These are phyloP conservation scores for Luscinia megarhynchos DNA, from an alignment of 2,797 vertebrate genomes.

Conservation along the genomic window DNA sequence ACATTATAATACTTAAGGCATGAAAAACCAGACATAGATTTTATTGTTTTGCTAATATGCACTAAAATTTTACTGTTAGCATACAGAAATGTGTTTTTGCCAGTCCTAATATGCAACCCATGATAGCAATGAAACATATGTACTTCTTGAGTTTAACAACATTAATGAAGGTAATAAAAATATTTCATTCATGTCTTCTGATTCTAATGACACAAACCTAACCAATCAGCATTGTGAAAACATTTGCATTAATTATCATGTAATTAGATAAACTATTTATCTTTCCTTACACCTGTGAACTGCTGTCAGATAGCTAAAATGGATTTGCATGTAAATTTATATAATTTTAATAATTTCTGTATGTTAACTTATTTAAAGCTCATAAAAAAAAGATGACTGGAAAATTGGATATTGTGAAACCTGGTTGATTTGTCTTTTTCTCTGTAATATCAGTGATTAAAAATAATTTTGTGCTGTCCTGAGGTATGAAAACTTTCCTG, in stretches of 20 bases:
- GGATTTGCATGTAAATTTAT: slow-evolving; percentile 31
- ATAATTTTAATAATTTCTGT: not conserved
- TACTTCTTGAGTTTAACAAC: not conserved
- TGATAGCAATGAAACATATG: not conserved
- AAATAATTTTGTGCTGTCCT: not conserved
- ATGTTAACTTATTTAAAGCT: not conserved
- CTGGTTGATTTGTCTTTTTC: not conserved
- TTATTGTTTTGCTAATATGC: not conserved
- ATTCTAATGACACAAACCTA: slow-evolving; percentile 34
- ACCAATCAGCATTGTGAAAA: not conserved
- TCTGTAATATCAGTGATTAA: not conserved
- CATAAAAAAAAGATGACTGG: not conserved
- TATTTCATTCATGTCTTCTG: not conserved
- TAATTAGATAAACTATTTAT: slow-evolving; percentile 43
- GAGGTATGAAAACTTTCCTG: not conserved
- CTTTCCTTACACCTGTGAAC: slow-evolving; percentile 10
- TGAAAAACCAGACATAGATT: not conserved
- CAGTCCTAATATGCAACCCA: not conserved
- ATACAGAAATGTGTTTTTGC: not conserved
- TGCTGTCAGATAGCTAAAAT: slow-evolving; percentile 9
- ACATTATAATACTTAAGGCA: not conserved
- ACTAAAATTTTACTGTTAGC: not conserved
- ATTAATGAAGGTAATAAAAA: slow-evolving; percentile 36
- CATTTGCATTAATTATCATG: slow-evolving; percentile 29
- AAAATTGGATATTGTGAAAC: not conserved